Percentiles rank a stretch among this genome's conserved stretches.
Conservation (phyloP, 2,888 invertebrate genomes). For the Agrypnus murinus region DNA sequence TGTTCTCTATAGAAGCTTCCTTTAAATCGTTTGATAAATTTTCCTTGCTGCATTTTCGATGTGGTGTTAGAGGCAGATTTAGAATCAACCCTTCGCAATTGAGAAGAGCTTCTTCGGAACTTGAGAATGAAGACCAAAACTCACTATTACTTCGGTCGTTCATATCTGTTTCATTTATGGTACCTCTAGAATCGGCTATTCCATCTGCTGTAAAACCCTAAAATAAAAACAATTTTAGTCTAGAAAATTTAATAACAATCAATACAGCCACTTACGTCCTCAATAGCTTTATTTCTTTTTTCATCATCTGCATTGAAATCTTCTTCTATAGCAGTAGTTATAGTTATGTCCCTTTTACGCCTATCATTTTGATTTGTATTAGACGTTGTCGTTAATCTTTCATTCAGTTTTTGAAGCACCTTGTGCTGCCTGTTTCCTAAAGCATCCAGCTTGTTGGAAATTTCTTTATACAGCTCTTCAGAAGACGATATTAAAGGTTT, state of each 20-base stretch:
- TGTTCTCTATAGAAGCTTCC: slow-evolving; percentile 75
- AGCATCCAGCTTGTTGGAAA: slow-evolving; percentile 74
- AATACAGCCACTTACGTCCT: slow-evolving; percentile 73
- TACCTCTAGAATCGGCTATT: slow-evolving; percentile 77
- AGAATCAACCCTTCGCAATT: slow-evolving; percentile 84
- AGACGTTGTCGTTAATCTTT: slow-evolving; percentile 63
- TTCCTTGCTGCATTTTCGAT: slow-evolving; percentile 73
- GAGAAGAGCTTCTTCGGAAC: slow-evolving; percentile 84
- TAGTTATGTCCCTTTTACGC: slow-evolving; percentile 36
- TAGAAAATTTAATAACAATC: background rate
- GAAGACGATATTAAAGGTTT: too few species aligned
- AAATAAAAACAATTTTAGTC: slow-evolving; percentile 11
- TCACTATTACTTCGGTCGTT: slow-evolving; percentile 85
- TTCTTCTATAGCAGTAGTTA: slow-evolving; percentile 67
- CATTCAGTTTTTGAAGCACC: slow-evolving; percentile 75
- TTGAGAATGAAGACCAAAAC: slow-evolving; percentile 88
- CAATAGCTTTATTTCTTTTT: slow-evolving; percentile 76
- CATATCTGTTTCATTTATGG: slow-evolving; percentile 78
- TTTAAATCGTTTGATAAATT: slow-evolving; percentile 70
- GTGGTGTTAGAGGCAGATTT: slow-evolving; percentile 81
- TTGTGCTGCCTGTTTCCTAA: slow-evolving; percentile 76
- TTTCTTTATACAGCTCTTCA: slow-evolving; percentile 76
- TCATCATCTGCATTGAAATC: slow-evolving; percentile 76
- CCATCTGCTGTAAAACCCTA: slow-evolving; percentile 76
- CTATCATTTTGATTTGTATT: background rate